phyloP scores from a whole-genome alignment of 2,797 vertebrate genomes.

The Pseudochaenichthys georgianus region DNA sequence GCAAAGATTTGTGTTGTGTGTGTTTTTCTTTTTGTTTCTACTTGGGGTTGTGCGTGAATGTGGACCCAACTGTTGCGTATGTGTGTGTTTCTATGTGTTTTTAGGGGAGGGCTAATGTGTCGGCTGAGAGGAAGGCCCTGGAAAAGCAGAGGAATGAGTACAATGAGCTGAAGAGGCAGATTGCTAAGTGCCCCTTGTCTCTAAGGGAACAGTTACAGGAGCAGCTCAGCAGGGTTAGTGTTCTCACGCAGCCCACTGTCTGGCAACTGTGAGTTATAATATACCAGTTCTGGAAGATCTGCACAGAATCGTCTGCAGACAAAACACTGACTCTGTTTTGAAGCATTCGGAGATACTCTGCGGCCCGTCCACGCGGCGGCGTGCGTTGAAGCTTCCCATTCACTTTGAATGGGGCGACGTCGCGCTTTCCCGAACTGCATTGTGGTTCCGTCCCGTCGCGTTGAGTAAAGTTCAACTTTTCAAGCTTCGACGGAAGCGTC shows the following conservation, averaged over 20 bases:
- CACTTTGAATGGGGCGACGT: too few species aligned
- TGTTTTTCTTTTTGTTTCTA: constrained; percentile 60
- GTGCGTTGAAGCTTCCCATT: too few species aligned
- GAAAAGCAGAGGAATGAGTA: constrained; percentile 94
- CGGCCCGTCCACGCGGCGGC: too few species aligned
- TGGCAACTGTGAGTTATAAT: constrained; percentile 80
- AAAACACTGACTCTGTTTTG: constrained; percentile 57
- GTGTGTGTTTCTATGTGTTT: constrained; percentile 85
- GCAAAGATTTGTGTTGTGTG: constrained; percentile 72
- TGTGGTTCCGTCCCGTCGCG: too few species aligned
- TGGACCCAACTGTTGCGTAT: constrained; percentile 31
- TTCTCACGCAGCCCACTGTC: constrained; percentile 82
- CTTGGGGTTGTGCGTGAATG: constrained; percentile 48
- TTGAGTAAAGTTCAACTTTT: too few species aligned
- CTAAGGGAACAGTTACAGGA: constrained; percentile 97
- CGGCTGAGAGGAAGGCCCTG: constrained; percentile 95
- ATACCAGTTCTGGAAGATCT: constrained; percentile 61
- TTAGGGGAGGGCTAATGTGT: constrained; percentile 98
- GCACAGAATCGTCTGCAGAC: constrained; percentile 49
- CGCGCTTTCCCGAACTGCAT: too few species aligned
- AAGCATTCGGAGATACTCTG: constrained; percentile 37
- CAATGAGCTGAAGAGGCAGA: constrained; percentile 97
- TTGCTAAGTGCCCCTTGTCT: constrained; percentile 98
- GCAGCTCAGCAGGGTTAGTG: constrained; percentile 99
- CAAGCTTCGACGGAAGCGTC: too few species aligned